These are phyloP conservation scores for Oligia fasciuncula DNA, from an alignment of 2,888 invertebrate species.

Conservation along the genomic window DNA sequence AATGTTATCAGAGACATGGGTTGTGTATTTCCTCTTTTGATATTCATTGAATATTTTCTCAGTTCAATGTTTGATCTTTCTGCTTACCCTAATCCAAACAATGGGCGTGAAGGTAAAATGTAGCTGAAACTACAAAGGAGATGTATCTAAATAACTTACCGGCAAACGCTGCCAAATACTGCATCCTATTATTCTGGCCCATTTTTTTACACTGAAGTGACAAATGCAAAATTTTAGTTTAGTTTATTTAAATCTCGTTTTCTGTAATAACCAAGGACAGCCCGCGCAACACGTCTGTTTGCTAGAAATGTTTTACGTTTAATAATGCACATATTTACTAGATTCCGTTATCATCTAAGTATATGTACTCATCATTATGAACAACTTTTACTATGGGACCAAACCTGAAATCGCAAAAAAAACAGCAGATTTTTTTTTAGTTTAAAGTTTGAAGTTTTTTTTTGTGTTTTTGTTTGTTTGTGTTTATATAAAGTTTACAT, in stretches of 20 bases:
- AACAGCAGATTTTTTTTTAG: too few relatives aligned
- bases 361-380: too few relatives aligned
- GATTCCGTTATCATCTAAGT: too few relatives aligned
- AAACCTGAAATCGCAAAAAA: too few relatives aligned
- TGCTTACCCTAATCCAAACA: neutral
- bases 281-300: neutral
- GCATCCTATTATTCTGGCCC: conserved; percentile 33
- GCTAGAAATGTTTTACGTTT: neutral
- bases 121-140: neutral
- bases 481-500: too few relatives aligned
- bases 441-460: too few relatives aligned
- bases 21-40: neutral
- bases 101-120: neutral
- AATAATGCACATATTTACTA: neutral
- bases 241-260: neutral
- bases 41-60: neutral
- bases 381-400: too few relatives aligned
- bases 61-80: neutral
- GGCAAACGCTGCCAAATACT: conserved; percentile 45
- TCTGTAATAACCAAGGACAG: neutral
- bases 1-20: conserved; percentile 9
- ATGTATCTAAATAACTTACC: conserved; percentile 45
- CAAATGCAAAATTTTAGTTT: neutral
- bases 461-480: too few relatives aligned
- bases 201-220: conserved; percentile 21